Base-by-base conservation (phyloP, 2,113 vertebrate genomes). In the Erinaceus europaeus region DNA sequence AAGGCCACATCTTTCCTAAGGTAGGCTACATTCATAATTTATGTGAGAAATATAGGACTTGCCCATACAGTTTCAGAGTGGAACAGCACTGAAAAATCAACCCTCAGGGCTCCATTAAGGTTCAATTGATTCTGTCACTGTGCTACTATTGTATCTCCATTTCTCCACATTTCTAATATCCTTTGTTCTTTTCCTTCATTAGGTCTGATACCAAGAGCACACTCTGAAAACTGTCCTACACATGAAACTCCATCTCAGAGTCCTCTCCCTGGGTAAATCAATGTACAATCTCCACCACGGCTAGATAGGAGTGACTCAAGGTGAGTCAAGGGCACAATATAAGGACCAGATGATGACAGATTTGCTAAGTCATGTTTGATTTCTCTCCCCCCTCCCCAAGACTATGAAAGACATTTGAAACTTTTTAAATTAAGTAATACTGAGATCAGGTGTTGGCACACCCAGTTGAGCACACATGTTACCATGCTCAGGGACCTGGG, bases 251-350 rank as follows among this genome's bases (percentile, higher is more conserved):
- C 38, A 90, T 23, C 48, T 81, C 27, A 59, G 36, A 34, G 25
- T 87, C 40, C 21, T 12, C 40, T 77, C 61, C 52, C 12, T 64
- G 40, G 23, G 14, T 29, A 89, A 69, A 62, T 86, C 38, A 88
- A 88, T 55, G 14, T 67, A 72, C 9, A 69, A 21, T 46, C 55
- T 7, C 52, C 34, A 40, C 27, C 68, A 13, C 68, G 64, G 29
- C 53, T 9, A 78, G 50, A 73, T 34, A 23, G 42, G 34, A 74
- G 46, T 62, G 6, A 76, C 6, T 82, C 81, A 68, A 67, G 21
- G 21, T 55, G 20, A 91, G 74, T 62, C 71, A 73, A 53, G n/a
- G 92, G 23, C 38, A 36, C 76, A 79, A 83, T 55, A 65, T 69
- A 23, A 76, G 46, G 34, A 53, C 27, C 17, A 34, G 23, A 32